phyloP scores from a whole-genome alignment of 2,113 vertebrate species.

The Lonchura striata region DNA sequence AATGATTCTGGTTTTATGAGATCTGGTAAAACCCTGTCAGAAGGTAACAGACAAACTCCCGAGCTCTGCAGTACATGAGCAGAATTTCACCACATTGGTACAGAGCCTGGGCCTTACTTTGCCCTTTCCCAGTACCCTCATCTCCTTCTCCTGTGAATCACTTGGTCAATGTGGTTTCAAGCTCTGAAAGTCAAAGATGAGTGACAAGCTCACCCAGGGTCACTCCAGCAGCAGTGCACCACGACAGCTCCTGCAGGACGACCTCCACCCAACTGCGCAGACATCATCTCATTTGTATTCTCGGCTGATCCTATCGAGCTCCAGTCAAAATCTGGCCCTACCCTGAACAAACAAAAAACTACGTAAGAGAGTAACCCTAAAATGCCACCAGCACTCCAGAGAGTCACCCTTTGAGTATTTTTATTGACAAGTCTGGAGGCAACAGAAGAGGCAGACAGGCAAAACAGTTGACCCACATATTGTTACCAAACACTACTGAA shows the following conservation, averaged over 20 bases:
- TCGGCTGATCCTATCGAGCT: neutral
- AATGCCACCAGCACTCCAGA: conserved; percentile 11
- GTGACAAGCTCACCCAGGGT: neutral
- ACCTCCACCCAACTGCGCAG: conserved; percentile 48
- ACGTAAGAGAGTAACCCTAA: neutral
- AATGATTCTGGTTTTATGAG: neutral
- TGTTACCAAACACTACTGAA: neutral
- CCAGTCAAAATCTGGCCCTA: conserved; percentile 20
- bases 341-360: conserved; percentile 32
- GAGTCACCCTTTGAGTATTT: neutral
- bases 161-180: neutral
- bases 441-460: neutral
- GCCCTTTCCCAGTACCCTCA: neutral
- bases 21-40: neutral
- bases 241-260: neutral
- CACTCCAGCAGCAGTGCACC: neutral
- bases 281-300: conserved; percentile 54
- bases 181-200: neutral
- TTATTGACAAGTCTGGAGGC: neutral
- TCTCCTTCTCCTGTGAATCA: neutral
- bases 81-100: neutral
- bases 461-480: neutral
- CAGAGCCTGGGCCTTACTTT: neutral
- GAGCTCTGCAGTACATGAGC: neutral
- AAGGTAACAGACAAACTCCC: neutral